Conservation (phyloP, 1,140 invertebrate genomes). For the Akabosia matsudoensis region DNA sequence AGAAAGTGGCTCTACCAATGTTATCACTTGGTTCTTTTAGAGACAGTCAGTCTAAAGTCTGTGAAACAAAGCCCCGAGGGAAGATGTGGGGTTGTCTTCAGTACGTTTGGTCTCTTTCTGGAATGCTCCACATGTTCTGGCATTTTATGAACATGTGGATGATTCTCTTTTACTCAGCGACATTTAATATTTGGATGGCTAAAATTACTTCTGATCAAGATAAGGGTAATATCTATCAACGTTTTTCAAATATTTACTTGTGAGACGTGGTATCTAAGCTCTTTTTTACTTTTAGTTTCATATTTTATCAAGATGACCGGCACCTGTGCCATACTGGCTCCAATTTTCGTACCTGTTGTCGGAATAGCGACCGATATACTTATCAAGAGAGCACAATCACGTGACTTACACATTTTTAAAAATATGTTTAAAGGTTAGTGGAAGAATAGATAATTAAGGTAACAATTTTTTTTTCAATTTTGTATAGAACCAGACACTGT, state of each 20-base stretch:
- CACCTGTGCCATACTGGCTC: slow-evolving; percentile 30
- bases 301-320: slow-evolving; percentile 25
- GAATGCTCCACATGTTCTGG: slow-evolving; percentile 35
- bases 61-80: background rate
- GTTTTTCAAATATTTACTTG: too few relatives aligned
- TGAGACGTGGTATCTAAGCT: too few relatives aligned
- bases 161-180: slow-evolving; percentile 37
- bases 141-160: slow-evolving; percentile 41
- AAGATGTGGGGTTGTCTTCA: background rate
- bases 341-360: slow-evolving; percentile 37
- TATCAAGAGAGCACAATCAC: slow-evolving; percentile 18
- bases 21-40: too few relatives aligned
- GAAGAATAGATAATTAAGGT: too few relatives aligned
- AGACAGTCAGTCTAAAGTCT: too few relatives aligned
- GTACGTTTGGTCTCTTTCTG: slow-evolving; percentile 12
- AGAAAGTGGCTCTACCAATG: too few relatives aligned
- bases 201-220: slow-evolving; percentile 28
- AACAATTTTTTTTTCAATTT: background rate
- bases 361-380: slow-evolving; percentile 37
- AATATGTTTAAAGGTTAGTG: too few relatives aligned
- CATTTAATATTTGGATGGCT: slow-evolving; percentile 38
- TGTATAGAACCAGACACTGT: too few relatives aligned
- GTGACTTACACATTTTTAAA: too few relatives aligned
- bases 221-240: slow-evolving; percentile 13
- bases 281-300: too few relatives aligned